Percentiles rank a stretch among this genome's conserved stretches.
Evolutionary conservation across 2,113 vertebrate species (phyloP).

Genomic region (Arothron firmamentum): DNA sequence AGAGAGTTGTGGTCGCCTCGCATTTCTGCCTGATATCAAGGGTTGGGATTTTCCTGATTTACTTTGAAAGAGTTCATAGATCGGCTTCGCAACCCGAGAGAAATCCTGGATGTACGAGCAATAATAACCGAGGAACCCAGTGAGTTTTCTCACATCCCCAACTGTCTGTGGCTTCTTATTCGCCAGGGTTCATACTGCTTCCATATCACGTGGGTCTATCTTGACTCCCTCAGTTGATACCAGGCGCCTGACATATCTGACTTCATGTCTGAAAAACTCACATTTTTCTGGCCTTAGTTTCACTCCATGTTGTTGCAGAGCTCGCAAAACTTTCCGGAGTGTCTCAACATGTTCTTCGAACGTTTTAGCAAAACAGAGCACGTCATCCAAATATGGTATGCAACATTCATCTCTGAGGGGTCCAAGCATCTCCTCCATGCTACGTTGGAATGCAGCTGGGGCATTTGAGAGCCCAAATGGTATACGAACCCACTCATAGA

Average conservation of each 20-base stretch:
- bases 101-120: conserved; percentile 32
- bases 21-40: background rate
- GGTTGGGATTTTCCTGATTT: background rate
- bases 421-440: background rate
- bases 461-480: background rate
- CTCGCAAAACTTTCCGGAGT: background rate
- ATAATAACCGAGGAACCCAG: conserved; percentile 32
- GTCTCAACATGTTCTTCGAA: background rate
- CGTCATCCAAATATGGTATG: background rate
- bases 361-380: background rate
- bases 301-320: background rate
- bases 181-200: conserved; percentile 7
- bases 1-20: background rate
- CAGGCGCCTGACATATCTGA: conserved; percentile 21
- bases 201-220: conserved; percentile 32
- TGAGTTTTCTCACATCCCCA: conserved; percentile 19
- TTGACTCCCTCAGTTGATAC: conserved; percentile 29
- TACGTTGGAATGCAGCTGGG: background rate
- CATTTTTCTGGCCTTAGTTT: conserved; percentile 33
- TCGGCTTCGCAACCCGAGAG: conserved; percentile 25
- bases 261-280: conserved; percentile 26
- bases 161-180: conserved; percentile 28
- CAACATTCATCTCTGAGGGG: background rate
- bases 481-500: no score
- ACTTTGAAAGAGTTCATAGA: conserved; percentile 30